Evolutionary conservation across 1,140 invertebrate species (phyloP).

Genomic region (Melitaea cinxia): DNA sequence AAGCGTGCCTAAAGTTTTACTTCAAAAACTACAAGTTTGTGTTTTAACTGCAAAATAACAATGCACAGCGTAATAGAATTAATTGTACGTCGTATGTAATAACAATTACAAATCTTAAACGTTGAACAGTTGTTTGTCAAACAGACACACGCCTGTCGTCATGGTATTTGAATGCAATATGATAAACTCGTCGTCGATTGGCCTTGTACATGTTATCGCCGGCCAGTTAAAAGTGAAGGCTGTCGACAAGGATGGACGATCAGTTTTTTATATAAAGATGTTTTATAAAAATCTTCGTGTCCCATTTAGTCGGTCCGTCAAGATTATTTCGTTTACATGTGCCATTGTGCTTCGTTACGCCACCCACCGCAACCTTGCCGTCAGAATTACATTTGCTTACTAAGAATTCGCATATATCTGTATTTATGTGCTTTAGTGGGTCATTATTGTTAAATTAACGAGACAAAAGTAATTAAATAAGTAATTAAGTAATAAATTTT

Average conservation of each 20-base stretch:
- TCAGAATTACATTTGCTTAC: conserved; percentile 54
- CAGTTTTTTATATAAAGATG: conserved; percentile 34
- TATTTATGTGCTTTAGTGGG: conserved; percentile 55
- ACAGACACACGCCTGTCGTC: neutral
- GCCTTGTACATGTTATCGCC: conserved; percentile 24
- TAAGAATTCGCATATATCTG: conserved; percentile 56
- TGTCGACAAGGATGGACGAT: conserved; percentile 30
- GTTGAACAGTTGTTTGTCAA: neutral
- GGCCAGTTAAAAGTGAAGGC: conserved; percentile 32
- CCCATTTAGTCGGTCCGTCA: conserved; percentile 33
- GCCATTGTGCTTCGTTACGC: conserved; percentile 44
- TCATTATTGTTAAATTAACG: conserved; percentile 55
- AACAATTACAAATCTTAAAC: neutral
- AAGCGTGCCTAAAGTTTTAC: too few relatives aligned
- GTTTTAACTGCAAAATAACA: neutral
- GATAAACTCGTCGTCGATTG: conserved; percentile 11
- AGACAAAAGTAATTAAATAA: conserved; percentile 3
- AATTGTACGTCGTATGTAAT: neutral
- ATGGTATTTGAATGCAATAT: conserved; percentile 2
- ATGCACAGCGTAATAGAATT: neutral
- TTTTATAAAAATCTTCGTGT: conserved; percentile 28
- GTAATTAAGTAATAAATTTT: too few relatives aligned
- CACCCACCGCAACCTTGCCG: conserved; percentile 60
- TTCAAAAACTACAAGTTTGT: neutral
- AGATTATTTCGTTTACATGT: conserved; percentile 33